phyloP scores from a whole-genome alignment of 2,888 invertebrate genomes.

The Steromphala cineraria region DNA sequence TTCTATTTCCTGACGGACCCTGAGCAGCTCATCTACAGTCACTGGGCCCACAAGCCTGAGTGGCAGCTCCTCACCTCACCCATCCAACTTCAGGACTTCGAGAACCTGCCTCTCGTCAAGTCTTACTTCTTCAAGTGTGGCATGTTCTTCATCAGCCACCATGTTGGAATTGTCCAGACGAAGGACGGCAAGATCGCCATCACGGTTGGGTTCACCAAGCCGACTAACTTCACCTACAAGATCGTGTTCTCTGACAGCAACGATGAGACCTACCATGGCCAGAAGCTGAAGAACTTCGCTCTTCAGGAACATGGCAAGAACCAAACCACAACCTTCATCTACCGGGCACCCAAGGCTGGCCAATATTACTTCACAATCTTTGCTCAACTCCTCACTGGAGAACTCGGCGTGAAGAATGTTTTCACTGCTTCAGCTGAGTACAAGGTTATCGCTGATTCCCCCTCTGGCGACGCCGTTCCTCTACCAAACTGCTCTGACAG shows the following conservation, averaged over 20 bases:
- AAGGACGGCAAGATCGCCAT: slow-evolving; percentile 71
- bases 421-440: slow-evolving; percentile 75
- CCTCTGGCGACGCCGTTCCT: slow-evolving; percentile 67
- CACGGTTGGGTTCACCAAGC: slow-evolving; percentile 72
- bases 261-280: slow-evolving; percentile 69
- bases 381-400: slow-evolving; percentile 71
- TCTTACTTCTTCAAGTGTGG: slow-evolving; percentile 75
- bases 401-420: slow-evolving; percentile 73
- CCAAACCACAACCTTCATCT: slow-evolving; percentile 71
- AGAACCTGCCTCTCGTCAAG: slow-evolving; percentile 75
- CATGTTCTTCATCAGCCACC: slow-evolving; percentile 71
- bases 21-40: slow-evolving; percentile 78
- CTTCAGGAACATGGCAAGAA: slow-evolving; percentile 73
- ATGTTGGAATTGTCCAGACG: slow-evolving; percentile 72
- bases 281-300: slow-evolving; percentile 72
- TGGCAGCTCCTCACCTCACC: slow-evolving; percentile 73
- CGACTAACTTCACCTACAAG: slow-evolving; percentile 75
- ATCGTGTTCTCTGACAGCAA: slow-evolving; percentile 68
- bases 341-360: slow-evolving; percentile 69
- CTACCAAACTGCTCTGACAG: slow-evolving; percentile 74
- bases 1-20: slow-evolving; percentile 99
- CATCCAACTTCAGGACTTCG: slow-evolving; percentile 71
- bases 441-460: slow-evolving; percentile 72
- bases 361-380: slow-evolving; percentile 74
- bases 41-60: slow-evolving; percentile 72